Evolutionary conservation across 2,113 vertebrate genomes (phyloP).

Genomic region (Microcebus murinus): DNA sequence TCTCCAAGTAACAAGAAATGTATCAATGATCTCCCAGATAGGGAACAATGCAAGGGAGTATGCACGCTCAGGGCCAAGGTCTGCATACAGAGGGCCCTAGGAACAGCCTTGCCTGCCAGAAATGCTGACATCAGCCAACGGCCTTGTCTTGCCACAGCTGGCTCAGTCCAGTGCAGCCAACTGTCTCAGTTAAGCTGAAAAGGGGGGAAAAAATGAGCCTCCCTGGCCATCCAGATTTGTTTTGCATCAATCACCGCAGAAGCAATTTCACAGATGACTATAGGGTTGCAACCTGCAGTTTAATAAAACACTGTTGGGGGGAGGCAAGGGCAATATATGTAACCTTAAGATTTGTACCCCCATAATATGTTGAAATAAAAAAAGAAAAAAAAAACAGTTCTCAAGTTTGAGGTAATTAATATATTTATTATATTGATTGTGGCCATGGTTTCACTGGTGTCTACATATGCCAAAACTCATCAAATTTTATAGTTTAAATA

Average conservation of each 20-base stretch:
- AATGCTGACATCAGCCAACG: conserved; percentile 15
- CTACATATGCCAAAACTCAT: not conserved
- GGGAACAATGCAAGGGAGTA: not conserved
- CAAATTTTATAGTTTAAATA: conserved; percentile 28
- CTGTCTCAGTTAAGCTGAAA: conserved; percentile 16
- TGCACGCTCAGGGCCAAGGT: not conserved
- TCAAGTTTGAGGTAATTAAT: not conserved
- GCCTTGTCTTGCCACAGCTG: not conserved
- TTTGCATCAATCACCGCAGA: not conserved
- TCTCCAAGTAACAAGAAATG: conserved; percentile 61
- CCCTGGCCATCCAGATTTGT: not conserved
- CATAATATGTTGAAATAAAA: too few relatives aligned
- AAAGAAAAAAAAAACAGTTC: not conserved
- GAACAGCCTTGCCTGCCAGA: not conserved
- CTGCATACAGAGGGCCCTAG: not conserved
- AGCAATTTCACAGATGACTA: not conserved
- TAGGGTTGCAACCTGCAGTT: not conserved
- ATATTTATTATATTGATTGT: not conserved
- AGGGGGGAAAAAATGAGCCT: not conserved
- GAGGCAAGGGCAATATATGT: too few relatives aligned
- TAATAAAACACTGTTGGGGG: not conserved
- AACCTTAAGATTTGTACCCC: too few relatives aligned
- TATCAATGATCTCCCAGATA: not conserved
- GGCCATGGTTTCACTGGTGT: not conserved
- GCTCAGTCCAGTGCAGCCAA: not conserved